Percentiles rank a stretch among this genome's conserved stretches.
phyloP scores from a whole-genome alignment of 2,888 invertebrate genomes.

The Coecobrya sp. region DNA sequence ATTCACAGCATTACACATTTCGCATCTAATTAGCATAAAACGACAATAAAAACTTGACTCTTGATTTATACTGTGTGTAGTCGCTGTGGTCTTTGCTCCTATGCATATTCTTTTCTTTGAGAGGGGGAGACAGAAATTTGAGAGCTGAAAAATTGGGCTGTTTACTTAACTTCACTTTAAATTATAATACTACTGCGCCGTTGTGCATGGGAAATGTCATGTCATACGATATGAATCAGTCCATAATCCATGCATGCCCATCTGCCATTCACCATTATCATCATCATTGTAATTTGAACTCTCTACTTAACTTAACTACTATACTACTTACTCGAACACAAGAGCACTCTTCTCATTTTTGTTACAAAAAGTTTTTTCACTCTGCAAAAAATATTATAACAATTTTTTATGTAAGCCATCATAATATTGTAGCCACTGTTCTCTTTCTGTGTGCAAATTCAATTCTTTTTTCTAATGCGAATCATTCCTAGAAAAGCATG shows the following conservation, averaged over 20 bases:
- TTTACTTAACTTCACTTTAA: not conserved
- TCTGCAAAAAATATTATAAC: slow-evolving; percentile 15
- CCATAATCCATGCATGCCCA: slow-evolving; percentile 27
- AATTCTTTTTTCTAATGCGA: slow-evolving; percentile 31
- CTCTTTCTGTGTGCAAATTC: not conserved
- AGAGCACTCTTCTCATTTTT: not conserved
- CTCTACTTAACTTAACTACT: not conserved
- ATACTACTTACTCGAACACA: too few species aligned
- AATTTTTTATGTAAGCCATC: not conserved
- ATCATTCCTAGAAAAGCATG: slow-evolving; percentile 7
- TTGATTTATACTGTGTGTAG: too few species aligned
- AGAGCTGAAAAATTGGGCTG: not conserved
- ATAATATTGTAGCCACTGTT: not conserved
- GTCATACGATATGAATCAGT: slow-evolving; percentile 63
- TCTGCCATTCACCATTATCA: slow-evolving; percentile 38
- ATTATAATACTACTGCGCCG: not conserved
- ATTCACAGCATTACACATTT: slow-evolving; percentile 1
- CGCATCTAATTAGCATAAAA: slow-evolving; percentile 25
- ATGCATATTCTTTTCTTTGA: not conserved
- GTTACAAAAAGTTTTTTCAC: not conserved
- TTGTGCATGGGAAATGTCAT: not conserved
- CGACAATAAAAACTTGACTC: not conserved
- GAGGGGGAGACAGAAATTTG: not conserved
- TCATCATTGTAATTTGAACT: not conserved
- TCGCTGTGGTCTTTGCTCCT: not conserved